These are phyloP conservation scores for Chelonus insularis DNA, from an alignment of 1,140 invertebrate genomes.

Conservation along the genomic window DNA sequence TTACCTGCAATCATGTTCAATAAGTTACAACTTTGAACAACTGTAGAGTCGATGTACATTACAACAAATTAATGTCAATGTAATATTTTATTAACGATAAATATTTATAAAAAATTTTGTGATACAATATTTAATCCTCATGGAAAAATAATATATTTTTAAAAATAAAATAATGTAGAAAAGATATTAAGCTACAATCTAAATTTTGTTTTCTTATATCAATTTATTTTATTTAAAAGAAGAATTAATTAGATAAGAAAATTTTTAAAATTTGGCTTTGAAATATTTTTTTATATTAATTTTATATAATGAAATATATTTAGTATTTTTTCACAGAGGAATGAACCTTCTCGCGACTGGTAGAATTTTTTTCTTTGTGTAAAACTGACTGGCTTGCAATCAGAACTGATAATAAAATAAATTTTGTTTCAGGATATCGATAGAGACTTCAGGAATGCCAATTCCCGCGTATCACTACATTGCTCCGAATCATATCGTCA, in stretches of 20 bases:
- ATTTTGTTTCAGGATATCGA: conserved; percentile 79
- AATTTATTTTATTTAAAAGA: too few species aligned
- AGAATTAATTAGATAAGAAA: too few species aligned
- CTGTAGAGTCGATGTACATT: conserved; percentile 5
- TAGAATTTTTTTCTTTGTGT: conserved; percentile 14
- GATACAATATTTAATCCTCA: too few species aligned
- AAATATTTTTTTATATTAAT: background rate
- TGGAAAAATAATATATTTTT: too few species aligned
- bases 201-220: too few species aligned
- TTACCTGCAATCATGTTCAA: too few species aligned
- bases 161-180: too few species aligned
- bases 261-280: too few species aligned
- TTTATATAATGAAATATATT: background rate
- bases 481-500: conserved; percentile 88
- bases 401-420: conserved; percentile 11
- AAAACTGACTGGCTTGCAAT: background rate
- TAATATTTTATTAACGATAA: too few species aligned
- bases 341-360: background rate
- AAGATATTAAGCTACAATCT: too few species aligned
- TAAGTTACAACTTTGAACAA: conserved; percentile 25
- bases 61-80: too few species aligned
- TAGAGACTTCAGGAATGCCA: conserved; percentile 87
- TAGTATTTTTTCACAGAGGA: background rate
- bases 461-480: conserved; percentile 90
- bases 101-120: too few species aligned